Evolutionary conservation across 1,140 invertebrate species (phyloP).

Genomic region (Drosophila guanche): DNA sequence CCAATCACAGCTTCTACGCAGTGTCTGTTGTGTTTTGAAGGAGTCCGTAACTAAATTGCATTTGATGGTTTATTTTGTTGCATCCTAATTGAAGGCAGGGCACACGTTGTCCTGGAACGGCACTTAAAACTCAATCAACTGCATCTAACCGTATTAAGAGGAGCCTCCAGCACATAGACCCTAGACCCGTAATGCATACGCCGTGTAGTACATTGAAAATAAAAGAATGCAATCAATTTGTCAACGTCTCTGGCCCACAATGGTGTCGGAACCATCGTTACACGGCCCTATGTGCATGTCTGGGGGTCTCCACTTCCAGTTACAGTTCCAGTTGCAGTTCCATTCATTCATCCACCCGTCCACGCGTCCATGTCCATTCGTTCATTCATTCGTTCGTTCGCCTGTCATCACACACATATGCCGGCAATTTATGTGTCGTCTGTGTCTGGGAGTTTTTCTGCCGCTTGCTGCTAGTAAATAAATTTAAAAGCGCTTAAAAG

Average conservation of each 20-base stretch:
- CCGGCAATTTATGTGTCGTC: constrained; percentile 75
- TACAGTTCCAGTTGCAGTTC: too few relatives aligned
- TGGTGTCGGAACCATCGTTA: constrained; percentile 14
- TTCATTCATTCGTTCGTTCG: constrained; percentile 42
- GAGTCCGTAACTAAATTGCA: constrained; percentile 26
- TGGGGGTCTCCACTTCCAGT: too few relatives aligned
- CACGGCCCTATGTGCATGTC: constrained; percentile 14
- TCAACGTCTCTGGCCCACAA: constrained; percentile 60
- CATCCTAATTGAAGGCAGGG: constrained; percentile 60
- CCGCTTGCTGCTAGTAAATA: constrained; percentile 64
- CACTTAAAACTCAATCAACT: constrained; percentile 82
- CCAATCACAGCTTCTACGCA: not conserved
- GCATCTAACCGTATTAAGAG: constrained; percentile 77
- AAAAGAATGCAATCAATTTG: constrained; percentile 81
- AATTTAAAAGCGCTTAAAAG: constrained; percentile 74
- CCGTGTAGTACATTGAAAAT: constrained; percentile 72
- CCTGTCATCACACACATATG: constrained; percentile 77
- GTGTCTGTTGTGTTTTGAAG: not conserved
- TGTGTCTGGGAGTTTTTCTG: constrained; percentile 40
- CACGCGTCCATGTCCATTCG: constrained; percentile 19
- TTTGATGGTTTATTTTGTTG: constrained; percentile 38
- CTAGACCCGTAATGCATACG: constrained; percentile 62
- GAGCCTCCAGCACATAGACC: constrained; percentile 1
- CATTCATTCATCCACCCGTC: not conserved
- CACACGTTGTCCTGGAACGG: constrained; percentile 64